Percentiles rank a stretch among this genome's conserved stretches.
These are phyloP conservation scores for Lamproptera curius DNA, from an alignment of 2,888 invertebrate species.

Conservation along the genomic window DNA sequence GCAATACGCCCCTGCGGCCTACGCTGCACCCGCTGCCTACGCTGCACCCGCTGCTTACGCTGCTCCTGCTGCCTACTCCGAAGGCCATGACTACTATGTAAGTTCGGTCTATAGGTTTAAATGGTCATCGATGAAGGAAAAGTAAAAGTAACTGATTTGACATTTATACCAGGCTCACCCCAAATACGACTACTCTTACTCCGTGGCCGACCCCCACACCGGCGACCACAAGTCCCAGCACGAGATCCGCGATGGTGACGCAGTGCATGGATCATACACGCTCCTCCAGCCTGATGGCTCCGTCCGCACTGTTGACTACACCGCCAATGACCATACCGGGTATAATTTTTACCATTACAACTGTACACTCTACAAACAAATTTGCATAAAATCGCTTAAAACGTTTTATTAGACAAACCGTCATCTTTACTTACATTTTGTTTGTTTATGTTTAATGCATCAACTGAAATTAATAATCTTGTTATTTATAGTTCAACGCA, in stretches of 20 bases:
- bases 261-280: conserved; percentile 75
- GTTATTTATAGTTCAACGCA: conserved; percentile 72
- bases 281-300: conserved; percentile 64
- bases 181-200: conserved; percentile 57
- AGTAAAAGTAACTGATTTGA: neutral
- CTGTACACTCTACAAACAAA: no score
- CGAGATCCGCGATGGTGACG: conserved; percentile 58
- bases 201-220: conserved; percentile 67
- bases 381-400: no score
- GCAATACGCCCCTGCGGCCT: conserved; percentile 21
- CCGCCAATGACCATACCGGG: conserved; percentile 55
- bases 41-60: conserved; percentile 36
- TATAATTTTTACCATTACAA: no score
- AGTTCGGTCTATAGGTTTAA: no score
- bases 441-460: no score
- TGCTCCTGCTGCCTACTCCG: conserved; percentile 8
- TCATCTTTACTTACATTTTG: no score
- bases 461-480: no score
- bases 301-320: conserved; percentile 61
- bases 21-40: conserved; percentile 26
- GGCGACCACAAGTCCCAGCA: conserved; percentile 69
- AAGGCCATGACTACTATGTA: neutral
- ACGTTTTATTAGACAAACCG: no score
- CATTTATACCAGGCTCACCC: conserved; percentile 36
- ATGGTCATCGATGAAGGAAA: neutral